phyloP scores from a whole-genome alignment of 2,888 invertebrate genomes.

The Argyra leucocephala region DNA sequence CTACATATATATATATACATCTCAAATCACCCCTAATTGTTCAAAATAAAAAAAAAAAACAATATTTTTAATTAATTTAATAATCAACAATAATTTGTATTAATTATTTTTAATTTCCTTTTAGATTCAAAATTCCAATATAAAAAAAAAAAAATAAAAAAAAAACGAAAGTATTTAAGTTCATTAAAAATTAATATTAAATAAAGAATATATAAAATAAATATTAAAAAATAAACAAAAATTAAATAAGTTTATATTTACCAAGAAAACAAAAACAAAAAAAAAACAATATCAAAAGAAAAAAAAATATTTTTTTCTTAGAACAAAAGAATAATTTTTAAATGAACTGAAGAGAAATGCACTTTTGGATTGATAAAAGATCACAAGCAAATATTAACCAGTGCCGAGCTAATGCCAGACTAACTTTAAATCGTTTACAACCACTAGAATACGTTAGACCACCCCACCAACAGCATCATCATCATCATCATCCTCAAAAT shows the following conservation, averaged over 20 bases:
- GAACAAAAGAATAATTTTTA: background rate
- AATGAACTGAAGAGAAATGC: constrained; percentile 47
- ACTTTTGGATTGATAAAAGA: constrained; percentile 82
- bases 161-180: no score
- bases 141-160: background rate
- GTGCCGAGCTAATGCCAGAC: constrained; percentile 6
- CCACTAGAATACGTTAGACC: constrained; percentile 1
- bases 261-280: background rate
- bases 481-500: background rate
- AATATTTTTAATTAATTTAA: no score
- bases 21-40: no score
- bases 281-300: no score
- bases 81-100: no score
- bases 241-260: background rate
- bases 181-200: background rate
- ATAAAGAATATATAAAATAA: background rate
- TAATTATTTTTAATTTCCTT: no score
- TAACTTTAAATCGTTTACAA: constrained; percentile 1
- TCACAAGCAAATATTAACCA: constrained; percentile 48
- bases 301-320: no score
- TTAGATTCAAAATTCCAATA: background rate
- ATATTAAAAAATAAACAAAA: no score
- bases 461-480: background rate
- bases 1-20: no score
- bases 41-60: no score